A percentile compares a stretch with the other conserved stretches of the same genome.
Conservation (phyloP, 1,140 invertebrate species). For the Drosophila azteca region DNA sequence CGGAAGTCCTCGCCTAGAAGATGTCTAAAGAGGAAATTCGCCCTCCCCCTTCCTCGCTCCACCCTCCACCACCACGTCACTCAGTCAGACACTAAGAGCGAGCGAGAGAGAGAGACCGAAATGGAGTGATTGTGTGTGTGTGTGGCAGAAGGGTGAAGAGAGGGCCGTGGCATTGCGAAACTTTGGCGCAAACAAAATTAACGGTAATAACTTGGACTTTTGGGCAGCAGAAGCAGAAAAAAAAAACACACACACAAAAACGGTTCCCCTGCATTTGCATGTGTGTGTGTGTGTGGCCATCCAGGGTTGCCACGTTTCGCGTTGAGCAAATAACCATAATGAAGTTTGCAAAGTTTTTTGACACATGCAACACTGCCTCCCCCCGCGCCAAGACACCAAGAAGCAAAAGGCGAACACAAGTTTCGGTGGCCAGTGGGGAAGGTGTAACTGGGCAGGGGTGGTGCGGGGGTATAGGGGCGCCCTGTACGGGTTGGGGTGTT, state of each 20-base stretch:
- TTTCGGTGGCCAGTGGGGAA: too few species aligned
- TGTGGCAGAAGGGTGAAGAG: too few species aligned
- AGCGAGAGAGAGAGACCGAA: not conserved
- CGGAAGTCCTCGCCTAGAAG: conserved; percentile 38
- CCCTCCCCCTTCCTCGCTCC: not conserved
- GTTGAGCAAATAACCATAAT: conserved; percentile 69
- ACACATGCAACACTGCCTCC: conserved; percentile 59
- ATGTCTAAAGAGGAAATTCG: conserved; percentile 29
- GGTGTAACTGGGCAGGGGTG: too few species aligned
- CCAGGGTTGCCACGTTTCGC: conserved; percentile 44
- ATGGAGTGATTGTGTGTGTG: not conserved
- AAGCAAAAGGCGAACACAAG: not conserved
- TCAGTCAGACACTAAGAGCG: not conserved
- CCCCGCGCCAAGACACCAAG: not conserved
- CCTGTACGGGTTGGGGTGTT: not conserved
- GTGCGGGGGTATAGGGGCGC: not conserved
- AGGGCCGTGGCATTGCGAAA: conserved; percentile 28
- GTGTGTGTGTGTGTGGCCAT: conserved; percentile 39
- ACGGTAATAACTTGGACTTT: conserved; percentile 72
- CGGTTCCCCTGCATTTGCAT: conserved; percentile 65
- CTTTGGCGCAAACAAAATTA: conserved; percentile 76
- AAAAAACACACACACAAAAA: conserved; percentile 11
- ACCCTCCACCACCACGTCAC: not conserved
- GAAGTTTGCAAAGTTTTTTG: conserved; percentile 76
- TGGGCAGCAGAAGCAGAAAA: conserved; percentile 33